These are phyloP conservation scores for Oxyscelio sp. DNA, from an alignment of 2,888 invertebrate species.

Conservation along the genomic window DNA sequence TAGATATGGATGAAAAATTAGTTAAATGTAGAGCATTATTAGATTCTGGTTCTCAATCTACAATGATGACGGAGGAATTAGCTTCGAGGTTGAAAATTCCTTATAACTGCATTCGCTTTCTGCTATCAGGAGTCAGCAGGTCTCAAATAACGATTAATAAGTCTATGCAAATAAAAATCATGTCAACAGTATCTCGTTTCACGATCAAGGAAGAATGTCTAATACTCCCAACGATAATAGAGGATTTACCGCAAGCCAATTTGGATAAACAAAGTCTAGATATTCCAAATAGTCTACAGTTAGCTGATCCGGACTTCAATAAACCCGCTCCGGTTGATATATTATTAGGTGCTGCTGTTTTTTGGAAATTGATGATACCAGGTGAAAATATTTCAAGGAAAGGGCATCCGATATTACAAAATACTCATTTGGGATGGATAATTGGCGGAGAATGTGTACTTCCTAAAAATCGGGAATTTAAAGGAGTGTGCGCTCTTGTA, in stretches of 20 bases:
- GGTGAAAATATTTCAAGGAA: background rate
- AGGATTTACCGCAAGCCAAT: background rate
- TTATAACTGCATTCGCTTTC: background rate
- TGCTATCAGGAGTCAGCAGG: background rate
- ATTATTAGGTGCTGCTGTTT: background rate
- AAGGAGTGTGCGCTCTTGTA: background rate
- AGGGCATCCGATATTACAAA: background rate
- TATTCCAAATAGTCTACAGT: background rate
- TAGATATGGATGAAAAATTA: slow-evolving; percentile 12
- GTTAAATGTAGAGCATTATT: no score
- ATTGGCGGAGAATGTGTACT: background rate
- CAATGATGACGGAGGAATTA: slow-evolving; percentile 1
- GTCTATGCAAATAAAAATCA: background rate
- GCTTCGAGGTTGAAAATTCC: slow-evolving; percentile 5
- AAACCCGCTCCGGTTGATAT: slow-evolving; percentile 9
- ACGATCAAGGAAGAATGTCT: background rate
- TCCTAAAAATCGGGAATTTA: background rate
- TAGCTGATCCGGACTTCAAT: slow-evolving; percentile 18
- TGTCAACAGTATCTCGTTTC: slow-evolving; percentile 3
- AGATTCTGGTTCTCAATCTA: slow-evolving; percentile 13
- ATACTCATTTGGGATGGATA: slow-evolving; percentile 3
- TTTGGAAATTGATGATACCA: background rate
- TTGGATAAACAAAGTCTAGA: background rate
- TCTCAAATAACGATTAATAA: background rate
- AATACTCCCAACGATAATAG: background rate